Evolutionary conservation across 1,140 invertebrate genomes (phyloP), one percentile per base, ranked within the genome.

Genomic region (Bactericera cockerelli): DNA sequence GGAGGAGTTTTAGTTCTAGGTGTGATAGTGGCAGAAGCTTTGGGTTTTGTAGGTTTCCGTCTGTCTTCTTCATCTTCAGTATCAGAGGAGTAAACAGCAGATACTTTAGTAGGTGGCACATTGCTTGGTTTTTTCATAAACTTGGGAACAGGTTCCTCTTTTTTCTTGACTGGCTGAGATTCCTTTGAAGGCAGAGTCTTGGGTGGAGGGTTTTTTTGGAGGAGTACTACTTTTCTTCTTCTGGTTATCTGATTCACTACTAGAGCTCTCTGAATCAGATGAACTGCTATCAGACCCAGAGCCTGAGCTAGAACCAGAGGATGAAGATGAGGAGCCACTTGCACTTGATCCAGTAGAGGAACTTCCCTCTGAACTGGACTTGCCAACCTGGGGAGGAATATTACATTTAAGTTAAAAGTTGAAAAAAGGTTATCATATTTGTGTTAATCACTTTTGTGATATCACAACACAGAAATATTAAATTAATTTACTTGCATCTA

Each of bases 1-100:
- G 28, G 62, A 60, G 63, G 64, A 54, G 54, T 54, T 36, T 61
- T 60, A 24, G 63, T 62, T 28, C 62, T 62, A 24, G 67, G 64
- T 56, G 70, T 74, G 2, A 73, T 71, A 3, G 74, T 77, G 22
- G 76, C 74, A 26, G 74, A 73, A 22, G 75, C 72, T 68, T 79
- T 81, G 21, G 77, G 76, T 66, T 77, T 79, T 1, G 74, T 67
- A 0, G 75, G 71, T 14, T 71, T 67, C 67, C 69, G 77, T 71
- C 63, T 72, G 0, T 68, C 65, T 62, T 66, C 67, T 25, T 64
- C 63, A 53, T 67, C 68, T 55, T 70, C 68, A 25, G 66, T 66
- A 59, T 70, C 68, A 11, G 68, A 67, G 22, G 67, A 66, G 55
- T 64, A 69, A 28, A 67, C 57, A 14, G 61, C 55, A 19, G 63